Evolutionary conservation across 2,797 vertebrate genomes (phyloP), one percentile per base, ranked within the genome.

Genomic region (Sebastes matsubarae): DNA sequence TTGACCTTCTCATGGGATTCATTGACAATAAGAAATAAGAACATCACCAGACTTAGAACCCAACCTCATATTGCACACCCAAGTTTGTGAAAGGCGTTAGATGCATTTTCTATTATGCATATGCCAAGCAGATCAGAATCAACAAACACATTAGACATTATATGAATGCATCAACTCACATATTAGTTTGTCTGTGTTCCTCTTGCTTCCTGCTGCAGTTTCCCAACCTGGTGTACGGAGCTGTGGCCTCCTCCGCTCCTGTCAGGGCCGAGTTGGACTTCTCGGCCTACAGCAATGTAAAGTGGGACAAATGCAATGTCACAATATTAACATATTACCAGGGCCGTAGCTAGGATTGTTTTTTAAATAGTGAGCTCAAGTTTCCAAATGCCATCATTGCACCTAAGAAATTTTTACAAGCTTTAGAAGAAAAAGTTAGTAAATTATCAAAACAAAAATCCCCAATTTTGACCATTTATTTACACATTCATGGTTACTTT

Each of bases 161-260:
- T 60, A 13, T 29, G 2, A 55, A 22, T 57, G 20, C 8, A 24
- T 1, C 10, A 22, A 18, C 2, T 7, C 13, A 3, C 22, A 12
- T 34, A 16, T 66, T 54, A 1, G 32, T 64, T 7, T 59, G 2
- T 72, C 27, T 63, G 11, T 58, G 24, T 59, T 52, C 5, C 52
- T 57, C 18, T 68, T 68, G 20, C 8, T 4, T 76, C 30, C n/a
- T 30, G 1, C 85, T 85, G 5, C 83, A 98, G 97, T 97, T 96
- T 81, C 97, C 97, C 14, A 96, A 96, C 79, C 93, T 98, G 57
- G 86, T 97, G 29, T 97, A 92, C 4, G 97, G 95, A 0, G 96
- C 97, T 0, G 95, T 98, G 32, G 96, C 97, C 11, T 98, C 97
- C 2, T 97, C 97, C 0, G 97, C 97, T 34, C 97, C 97, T 0